Evolutionary conservation across 2,113 vertebrate species (phyloP), one percentile per base, ranked within the genome.

Genomic region (Corythoichthys haematopterus): DNA sequence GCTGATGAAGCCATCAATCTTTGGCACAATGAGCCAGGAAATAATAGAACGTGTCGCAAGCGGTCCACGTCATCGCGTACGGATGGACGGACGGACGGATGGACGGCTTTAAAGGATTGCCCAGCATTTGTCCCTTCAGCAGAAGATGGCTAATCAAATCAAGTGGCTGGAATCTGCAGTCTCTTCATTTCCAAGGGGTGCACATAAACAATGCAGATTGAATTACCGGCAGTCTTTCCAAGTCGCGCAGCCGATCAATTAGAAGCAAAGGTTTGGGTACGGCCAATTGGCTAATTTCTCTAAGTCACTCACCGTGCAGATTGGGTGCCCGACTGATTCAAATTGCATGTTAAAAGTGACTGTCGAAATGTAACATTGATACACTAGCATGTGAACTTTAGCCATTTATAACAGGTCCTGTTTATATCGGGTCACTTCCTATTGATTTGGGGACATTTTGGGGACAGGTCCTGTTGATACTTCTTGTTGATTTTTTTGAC

Each of bases 1-100:
- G 73, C 86, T 87, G 86, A 89, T 87, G 84, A 88, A 86, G 72
- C 68, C 81, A 88, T 89, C 82, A 85, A 74, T 88, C 82, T 80
- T 69, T 65, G 64, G 59, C 66, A 69, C 84, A 86, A 87, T 76
- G 82, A 87, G 81, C 77, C 70, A 56, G 76, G 64, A 68, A 69
- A 67, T 73, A 82, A 80, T 72, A 62, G 11, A 62, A 62, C 28
- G 45, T 53, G 64, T 68, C 45, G 50, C 48, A 53, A 11, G 12
- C 20, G 15, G 12, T 35, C 28, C 15, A 47, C 14, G 20, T 63
- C 38, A 46, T 47, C 3, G 61, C 61, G 38, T 40, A 12, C 12
- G 59, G 20, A 46, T 33, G 60, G 11, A 43, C 6, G 16, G 62
- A 35, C 13, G 48, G 14, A 50, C 2, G 48, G 6, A 52, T 2